These are phyloP conservation scores for Hippocampus abdominalis DNA, from an alignment of 2,113 vertebrate species.

Conservation along the genomic window DNA sequence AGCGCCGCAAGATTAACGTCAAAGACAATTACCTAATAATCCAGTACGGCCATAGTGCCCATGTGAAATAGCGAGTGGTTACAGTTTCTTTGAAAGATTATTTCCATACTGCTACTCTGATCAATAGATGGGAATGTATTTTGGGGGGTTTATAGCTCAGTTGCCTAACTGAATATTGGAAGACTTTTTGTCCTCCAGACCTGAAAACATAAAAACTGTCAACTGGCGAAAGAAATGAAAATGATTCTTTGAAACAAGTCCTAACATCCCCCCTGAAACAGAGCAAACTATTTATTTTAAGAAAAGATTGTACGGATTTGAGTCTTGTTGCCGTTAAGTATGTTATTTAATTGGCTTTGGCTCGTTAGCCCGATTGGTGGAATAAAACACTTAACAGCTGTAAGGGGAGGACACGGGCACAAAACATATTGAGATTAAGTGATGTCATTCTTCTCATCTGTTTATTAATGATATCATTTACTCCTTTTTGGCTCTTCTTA, in stretches of 20 bases:
- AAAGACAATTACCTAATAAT: conserved; percentile 11
- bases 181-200: neutral
- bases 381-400: neutral
- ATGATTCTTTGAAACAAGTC: neutral
- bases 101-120: neutral
- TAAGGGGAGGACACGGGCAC: neutral
- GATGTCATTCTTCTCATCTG: too few relatives aligned
- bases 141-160: neutral
- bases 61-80: neutral
- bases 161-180: neutral
- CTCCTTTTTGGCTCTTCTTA: too few relatives aligned
- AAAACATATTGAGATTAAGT: neutral
- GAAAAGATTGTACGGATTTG: neutral
- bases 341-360: neutral
- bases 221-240: neutral
- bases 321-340: neutral
- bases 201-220: neutral
- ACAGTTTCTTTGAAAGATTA: neutral
- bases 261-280: neutral
- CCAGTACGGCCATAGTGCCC: neutral
- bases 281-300: too few relatives aligned
- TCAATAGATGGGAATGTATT: neutral
- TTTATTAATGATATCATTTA: too few relatives aligned
- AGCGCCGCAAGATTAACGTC: conserved; percentile 1
- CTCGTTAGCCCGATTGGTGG: neutral